Evolutionary conservation across 2,888 invertebrate genomes (phyloP).

Genomic region (Tetropium fuscum): DNA sequence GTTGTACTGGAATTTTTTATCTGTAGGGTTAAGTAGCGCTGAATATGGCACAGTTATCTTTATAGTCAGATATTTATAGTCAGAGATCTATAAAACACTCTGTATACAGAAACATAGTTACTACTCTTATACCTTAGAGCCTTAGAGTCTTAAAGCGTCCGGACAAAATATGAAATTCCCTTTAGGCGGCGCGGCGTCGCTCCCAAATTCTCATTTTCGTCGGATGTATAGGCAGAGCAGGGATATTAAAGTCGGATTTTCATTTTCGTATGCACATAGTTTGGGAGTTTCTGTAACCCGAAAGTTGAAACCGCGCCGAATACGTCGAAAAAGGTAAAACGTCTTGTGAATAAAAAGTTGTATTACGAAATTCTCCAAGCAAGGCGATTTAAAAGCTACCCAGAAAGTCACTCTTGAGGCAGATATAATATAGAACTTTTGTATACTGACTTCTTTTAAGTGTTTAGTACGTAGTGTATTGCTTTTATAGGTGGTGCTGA

Average conservation of each 20-base stretch:
- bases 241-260: slow-evolving; percentile 17
- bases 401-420: not conserved
- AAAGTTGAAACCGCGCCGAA: slow-evolving; percentile 16
- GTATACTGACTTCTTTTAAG: not conserved
- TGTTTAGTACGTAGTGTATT: not conserved
- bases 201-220: slow-evolving; percentile 6
- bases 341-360: slow-evolving; percentile 4
- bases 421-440: not conserved
- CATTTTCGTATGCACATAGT: slow-evolving; percentile 26
- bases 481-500: no score
- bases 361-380: slow-evolving; percentile 17
- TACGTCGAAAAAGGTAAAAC: no score
- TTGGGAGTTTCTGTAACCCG: slow-evolving; percentile 7
- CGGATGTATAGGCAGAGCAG: slow-evolving; percentile 7
- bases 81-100: no score
- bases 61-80: no score
- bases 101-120: no score
- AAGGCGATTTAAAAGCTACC: not conserved
- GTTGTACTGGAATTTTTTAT: no score
- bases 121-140: no score
- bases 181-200: not conserved
- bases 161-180: slow-evolving; percentile 9
- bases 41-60: no score
- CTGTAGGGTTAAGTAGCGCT: no score
- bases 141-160: not conserved